Evolutionary conservation across 2,797 vertebrate genomes (phyloP).

Genomic region (Discoglossus pictus): DNA sequence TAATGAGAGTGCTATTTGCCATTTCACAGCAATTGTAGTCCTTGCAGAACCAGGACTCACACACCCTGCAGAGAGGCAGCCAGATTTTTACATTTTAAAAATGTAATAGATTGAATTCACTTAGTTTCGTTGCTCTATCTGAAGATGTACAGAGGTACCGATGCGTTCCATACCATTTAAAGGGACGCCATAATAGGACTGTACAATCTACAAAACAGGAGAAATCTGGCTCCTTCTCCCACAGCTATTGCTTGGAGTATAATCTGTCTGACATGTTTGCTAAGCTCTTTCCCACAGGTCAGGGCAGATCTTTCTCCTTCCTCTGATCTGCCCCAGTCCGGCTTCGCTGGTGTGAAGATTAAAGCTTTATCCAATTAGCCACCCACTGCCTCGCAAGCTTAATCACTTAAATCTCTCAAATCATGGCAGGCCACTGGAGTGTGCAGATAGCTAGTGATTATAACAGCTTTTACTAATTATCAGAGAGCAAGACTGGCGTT

Average conservation of each 20-base stretch:
- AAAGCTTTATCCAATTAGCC: conserved; percentile 92
- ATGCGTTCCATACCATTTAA: too few species aligned
- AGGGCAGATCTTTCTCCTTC: conserved; percentile 73
- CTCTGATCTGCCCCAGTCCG: conserved; percentile 61
- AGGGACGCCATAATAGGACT: too few species aligned
- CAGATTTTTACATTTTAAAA: too few species aligned
- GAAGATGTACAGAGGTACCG: too few species aligned
- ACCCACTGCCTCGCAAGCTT: conserved; percentile 73
- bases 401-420: conserved; percentile 78
- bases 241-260: conserved; percentile 61
- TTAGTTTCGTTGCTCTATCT: too few species aligned
- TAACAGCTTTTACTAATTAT: conserved; percentile 77
- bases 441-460: conserved; percentile 66
- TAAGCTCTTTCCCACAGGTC: conserved; percentile 68
- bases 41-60: too few species aligned
- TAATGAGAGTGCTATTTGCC: too few species aligned
- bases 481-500: conserved; percentile 64
- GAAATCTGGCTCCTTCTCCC: conserved; percentile 60
- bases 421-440: conserved; percentile 68
- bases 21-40: too few species aligned
- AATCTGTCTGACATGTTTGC: conserved; percentile 82
- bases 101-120: too few species aligned
- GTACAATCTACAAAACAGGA: too few species aligned
- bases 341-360: conserved; percentile 81
- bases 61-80: too few species aligned